Percentiles rank a stretch among this genome's conserved stretches.
These are phyloP conservation scores for Drosophila conformis DNA, from an alignment of 2,888 invertebrate genomes.

Conservation along the genomic window DNA sequence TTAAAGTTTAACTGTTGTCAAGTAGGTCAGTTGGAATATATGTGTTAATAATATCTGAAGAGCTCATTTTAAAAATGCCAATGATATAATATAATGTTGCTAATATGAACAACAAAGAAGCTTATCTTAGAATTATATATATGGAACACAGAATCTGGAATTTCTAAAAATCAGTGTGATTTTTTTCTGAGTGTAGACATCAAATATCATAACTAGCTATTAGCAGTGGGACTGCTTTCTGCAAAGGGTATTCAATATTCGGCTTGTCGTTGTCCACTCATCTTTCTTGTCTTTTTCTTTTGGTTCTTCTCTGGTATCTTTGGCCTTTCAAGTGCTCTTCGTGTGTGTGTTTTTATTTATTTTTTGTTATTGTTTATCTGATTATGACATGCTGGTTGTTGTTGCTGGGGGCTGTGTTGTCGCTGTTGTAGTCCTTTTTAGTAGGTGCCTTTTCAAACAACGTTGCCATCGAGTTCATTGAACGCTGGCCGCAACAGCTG, in stretches of 20 bases:
- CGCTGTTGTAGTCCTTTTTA: slow-evolving; percentile 9
- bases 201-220: neutral
- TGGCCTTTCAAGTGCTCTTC: slow-evolving; percentile 12
- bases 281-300: slow-evolving; percentile 17
- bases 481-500: slow-evolving; percentile 67
- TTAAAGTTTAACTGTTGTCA: too few relatives aligned
- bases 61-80: too few relatives aligned
- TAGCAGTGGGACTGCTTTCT: neutral
- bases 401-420: slow-evolving; percentile 12
- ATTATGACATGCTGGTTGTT: slow-evolving; percentile 12
- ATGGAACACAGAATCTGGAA: neutral
- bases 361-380: slow-evolving; percentile 3
- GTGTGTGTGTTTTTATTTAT: neutral
- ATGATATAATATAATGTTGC: too few relatives aligned
- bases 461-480: slow-evolving; percentile 59
- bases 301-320: neutral
- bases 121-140: neutral
- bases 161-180: neutral
- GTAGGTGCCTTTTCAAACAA: slow-evolving; percentile 11
- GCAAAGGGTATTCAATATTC: neutral
- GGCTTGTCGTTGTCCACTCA: neutral
- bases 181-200: neutral
- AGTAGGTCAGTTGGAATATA: too few relatives aligned
- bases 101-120: neutral
- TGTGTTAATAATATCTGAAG: too few relatives aligned